Conservation (phyloP, 2,888 invertebrate genomes). For the Drosophila peninsularis region DNA sequence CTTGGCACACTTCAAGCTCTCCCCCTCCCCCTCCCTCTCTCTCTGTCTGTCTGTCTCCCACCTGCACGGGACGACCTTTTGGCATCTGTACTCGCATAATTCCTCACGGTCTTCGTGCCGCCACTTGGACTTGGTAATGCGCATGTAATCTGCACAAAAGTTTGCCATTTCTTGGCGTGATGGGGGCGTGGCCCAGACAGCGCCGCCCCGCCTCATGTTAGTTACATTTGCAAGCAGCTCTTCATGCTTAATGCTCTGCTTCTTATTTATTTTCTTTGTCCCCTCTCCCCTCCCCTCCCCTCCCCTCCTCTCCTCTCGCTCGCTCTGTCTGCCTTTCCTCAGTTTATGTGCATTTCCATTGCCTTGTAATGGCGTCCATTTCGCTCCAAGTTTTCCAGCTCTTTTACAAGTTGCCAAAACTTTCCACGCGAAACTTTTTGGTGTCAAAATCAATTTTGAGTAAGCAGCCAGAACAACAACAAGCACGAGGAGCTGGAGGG, state of each 20-base stretch:
- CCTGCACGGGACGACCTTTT: conserved; percentile 24
- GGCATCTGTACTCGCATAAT: conserved; percentile 46
- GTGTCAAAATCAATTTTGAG: conserved; percentile 75
- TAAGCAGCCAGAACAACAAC: conserved; percentile 27
- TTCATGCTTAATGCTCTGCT: conserved; percentile 62
- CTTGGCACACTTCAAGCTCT: conserved; percentile 44
- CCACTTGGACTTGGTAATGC: conserved; percentile 59
- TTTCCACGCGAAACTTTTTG: conserved; percentile 38
- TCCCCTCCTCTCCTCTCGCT: neutral
- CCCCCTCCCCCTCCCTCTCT: neutral
- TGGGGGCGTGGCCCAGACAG: conserved; percentile 24
- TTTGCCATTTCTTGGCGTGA: conserved; percentile 29
- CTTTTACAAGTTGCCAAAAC: conserved; percentile 35
- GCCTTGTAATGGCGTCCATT: conserved; percentile 31
- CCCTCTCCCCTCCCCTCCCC: neutral
- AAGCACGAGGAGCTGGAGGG: neutral
- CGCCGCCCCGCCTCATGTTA: too few relatives aligned
- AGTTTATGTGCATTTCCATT: conserved; percentile 43
- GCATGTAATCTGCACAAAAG: conserved; percentile 72
- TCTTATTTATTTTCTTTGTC: neutral
- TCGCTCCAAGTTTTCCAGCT: conserved; percentile 49
- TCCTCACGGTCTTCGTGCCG: conserved; percentile 51
- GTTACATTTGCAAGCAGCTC: conserved; percentile 44
- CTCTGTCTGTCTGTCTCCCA: neutral
- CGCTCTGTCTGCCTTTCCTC: neutral